phyloP scores from a whole-genome alignment of 2,888 invertebrate species.

The Cataglyphis rosenhaueri region DNA sequence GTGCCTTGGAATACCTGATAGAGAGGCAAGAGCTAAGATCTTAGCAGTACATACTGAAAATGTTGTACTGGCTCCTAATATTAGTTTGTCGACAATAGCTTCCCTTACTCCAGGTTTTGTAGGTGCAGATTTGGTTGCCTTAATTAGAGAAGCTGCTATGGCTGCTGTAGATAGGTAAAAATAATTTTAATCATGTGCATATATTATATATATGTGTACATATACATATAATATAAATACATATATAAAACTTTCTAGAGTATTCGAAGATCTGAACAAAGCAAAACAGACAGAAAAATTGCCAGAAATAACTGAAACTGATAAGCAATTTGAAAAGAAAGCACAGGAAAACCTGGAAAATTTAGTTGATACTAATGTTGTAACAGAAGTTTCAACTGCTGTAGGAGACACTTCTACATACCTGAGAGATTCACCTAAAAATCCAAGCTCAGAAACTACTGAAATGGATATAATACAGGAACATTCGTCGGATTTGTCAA shows the following conservation, averaged over 20 bases:
- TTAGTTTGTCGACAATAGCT: conserved; percentile 92
- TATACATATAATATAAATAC: background rate
- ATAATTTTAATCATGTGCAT: background rate
- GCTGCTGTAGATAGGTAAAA: conserved; percentile 92
- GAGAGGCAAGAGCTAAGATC: conserved; percentile 93
- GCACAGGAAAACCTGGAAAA: conserved; percentile 60
- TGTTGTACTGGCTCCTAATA: conserved; percentile 89
- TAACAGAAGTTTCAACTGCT: conserved; percentile 42
- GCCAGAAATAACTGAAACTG: conserved; percentile 66
- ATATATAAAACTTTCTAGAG: conserved; percentile 72
- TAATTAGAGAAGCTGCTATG: conserved; percentile 95
- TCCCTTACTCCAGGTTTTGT: conserved; percentile 97
- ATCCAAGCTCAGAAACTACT: conserved; percentile 24
- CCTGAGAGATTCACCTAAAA: conserved; percentile 41
- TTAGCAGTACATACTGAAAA: conserved; percentile 90
- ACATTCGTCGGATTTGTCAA: conserved; percentile 84
- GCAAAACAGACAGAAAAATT: conserved; percentile 64
- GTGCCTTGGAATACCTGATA: conserved; percentile 96
- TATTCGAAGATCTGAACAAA: conserved; percentile 83
- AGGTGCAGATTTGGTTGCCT: conserved; percentile 95
- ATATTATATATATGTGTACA: background rate
- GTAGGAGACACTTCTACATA: conserved; percentile 3
- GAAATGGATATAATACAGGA: conserved; percentile 66
- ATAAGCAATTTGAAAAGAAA: conserved; percentile 58
- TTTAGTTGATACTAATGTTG: conserved; percentile 47